Evolutionary conservation across 2,797 vertebrate species (phyloP), one percentile per base, ranked within the genome.

Genomic region (Cichlasoma orientale): DNA sequence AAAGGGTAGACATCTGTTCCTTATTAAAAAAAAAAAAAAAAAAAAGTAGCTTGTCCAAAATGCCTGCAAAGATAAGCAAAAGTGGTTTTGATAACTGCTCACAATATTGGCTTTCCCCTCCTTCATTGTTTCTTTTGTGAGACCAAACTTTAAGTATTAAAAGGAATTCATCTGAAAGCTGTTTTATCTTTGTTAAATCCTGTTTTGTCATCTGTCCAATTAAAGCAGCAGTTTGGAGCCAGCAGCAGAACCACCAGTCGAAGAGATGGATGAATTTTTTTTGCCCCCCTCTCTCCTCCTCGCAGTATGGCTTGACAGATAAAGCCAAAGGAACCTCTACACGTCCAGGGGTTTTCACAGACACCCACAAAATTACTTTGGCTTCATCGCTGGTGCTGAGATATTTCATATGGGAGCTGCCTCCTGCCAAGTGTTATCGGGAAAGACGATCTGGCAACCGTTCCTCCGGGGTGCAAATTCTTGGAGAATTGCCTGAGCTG

Each of bases 1-100:
- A 79, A 87, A 52, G 72, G 61, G 69, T 79, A 83, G 72, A 90
- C 94, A 94, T 94, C 91, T 95, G 93, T 80, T 94, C 73, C 75
- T 63, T 80, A 84, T 93, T 93, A 10, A 29, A 56, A 56, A 61
- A 36, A 13, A n/a, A 52, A 41, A 41, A 41, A 41, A 91, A 77
- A 44, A 52, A 63, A 89, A 85, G 21, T 54, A 61, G 58, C 81
- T 74, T 57, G 75, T 88, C 59, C 79, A 90, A 89, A 89, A 56
- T 82, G 92, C 92, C 86, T 90, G 87, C 84, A 89, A 88, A 90
- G 89, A 92, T 92, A 91, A 91, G 88, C 31, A 33, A 91, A 88
- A 90, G 87, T 85, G 76, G 78, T 88, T 90, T 90, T 47, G 80
- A 84, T 88, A 90, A 88, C 85, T 86, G 73, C 82, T 82, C 79